Conservation (phyloP, 2,888 invertebrate species). For the Drosophila ezoana region DNA sequence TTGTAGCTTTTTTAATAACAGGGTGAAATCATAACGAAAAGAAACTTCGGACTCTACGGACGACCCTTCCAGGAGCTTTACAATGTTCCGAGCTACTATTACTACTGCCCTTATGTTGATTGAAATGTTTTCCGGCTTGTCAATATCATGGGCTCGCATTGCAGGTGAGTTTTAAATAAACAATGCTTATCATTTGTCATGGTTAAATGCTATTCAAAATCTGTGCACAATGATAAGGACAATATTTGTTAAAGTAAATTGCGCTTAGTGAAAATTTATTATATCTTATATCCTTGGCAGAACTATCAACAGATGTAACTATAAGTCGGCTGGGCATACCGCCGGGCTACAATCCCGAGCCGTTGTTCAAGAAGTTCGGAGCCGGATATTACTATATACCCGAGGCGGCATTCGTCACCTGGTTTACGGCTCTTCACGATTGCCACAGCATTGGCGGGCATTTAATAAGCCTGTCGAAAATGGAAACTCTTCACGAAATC, state of each 20-base stretch:
- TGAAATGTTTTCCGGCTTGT: not conserved
- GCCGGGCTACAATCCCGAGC: not conserved
- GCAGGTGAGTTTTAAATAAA: conserved; percentile 16
- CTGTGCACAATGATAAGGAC: no score
- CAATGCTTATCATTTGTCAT: no score
- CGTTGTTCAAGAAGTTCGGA: conserved; percentile 3
- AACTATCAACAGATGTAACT: not conserved
- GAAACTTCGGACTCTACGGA: not conserved
- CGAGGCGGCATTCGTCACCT: not conserved
- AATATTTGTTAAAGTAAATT: no score
- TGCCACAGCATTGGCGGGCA: conserved; percentile 24
- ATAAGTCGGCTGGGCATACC: conserved; percentile 1
- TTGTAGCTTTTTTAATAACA: not conserved
- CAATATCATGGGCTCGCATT: not conserved
- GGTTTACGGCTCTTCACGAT: conserved; percentile 18
- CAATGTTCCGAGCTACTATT: conserved; percentile 1
- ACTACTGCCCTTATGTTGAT: not conserved
- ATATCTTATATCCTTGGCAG: not conserved
- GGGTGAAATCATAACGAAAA: not conserved
- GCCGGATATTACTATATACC: conserved; percentile 15
- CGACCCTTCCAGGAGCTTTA: no score
- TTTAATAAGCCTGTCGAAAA: conserved; percentile 14
- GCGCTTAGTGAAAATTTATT: no score
- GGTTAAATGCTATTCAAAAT: no score
- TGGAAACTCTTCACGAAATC: not conserved